phyloP scores from a whole-genome alignment of 2,113 vertebrate species.

The Bucco capensis region DNA sequence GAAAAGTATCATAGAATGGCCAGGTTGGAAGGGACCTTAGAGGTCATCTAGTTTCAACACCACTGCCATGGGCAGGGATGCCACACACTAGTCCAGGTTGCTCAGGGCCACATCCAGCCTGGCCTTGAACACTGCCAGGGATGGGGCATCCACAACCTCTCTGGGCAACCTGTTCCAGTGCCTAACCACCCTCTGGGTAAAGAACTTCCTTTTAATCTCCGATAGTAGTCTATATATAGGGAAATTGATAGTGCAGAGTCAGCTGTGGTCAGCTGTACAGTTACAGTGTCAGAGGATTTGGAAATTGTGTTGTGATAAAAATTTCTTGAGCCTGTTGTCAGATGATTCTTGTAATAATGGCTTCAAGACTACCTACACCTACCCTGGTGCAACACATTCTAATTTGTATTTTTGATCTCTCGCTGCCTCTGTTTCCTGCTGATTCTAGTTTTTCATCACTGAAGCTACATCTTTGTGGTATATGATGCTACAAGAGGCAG shows the following conservation, averaged over 20 bases:
- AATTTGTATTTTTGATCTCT: not conserved
- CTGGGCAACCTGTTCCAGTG: no score
- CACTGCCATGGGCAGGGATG: no score
- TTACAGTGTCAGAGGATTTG: not conserved
- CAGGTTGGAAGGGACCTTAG: no score
- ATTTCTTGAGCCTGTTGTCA: not conserved
- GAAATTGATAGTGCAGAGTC: not conserved
- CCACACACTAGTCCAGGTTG: no score
- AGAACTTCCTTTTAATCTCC: no score
- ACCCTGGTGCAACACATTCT: not conserved
- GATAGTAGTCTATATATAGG: no score
- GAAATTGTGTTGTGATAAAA: not conserved
- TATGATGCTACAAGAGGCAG: not conserved
- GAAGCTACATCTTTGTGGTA: not conserved
- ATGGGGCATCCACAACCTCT: no score
- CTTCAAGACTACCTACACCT: not conserved
- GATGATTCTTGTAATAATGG: not conserved
- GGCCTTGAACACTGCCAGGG: no score
- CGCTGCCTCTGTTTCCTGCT: not conserved
- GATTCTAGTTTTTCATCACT: not conserved
- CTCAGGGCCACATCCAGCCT: no score
- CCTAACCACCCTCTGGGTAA: no score
- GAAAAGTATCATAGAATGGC: no score
- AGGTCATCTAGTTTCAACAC: no score
- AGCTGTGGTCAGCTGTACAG: not conserved